Evolutionary conservation across 2,797 vertebrate species (phyloP), one percentile per base, ranked within the genome.

Genomic region (Microcaecilia unicolor): DNA sequence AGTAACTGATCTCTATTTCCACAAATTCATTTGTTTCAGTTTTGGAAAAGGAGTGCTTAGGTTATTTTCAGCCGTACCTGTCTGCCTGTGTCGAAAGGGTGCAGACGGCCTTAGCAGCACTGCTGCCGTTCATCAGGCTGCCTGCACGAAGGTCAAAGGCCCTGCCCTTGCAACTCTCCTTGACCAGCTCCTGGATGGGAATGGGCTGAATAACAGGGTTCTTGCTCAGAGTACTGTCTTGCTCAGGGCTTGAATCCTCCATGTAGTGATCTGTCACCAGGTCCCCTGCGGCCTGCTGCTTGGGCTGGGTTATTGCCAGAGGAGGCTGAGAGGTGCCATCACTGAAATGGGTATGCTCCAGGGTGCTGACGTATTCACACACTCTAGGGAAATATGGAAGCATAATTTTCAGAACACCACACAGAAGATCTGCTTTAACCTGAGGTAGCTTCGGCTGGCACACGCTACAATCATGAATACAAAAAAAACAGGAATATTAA

Each of bases 341-440:
- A 0, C 92, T 88, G 84, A 98, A 98, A 75, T 98, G 94, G 4
- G 60, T 88, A 70, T 97, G 95, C 55, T 98, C 95, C 71, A 98
- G 40, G 0, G 89, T 93, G 52, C 91, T 90, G 64, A 98, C 86
- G 27, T 94, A 98, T 58, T 98, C 93, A 0, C 89, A 93, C 22
- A 98, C 94, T 62, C 95, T 98, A 58, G 51, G 51, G 8, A 0
- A n/a, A n/a, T n/a, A n/a, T 4, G 24, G 24, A 4, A 24, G 10
- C 24, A 10, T 10, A 10, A 25, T 25, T 10, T 10, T 13, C 10
- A 10, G n/a, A 25, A 10, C 13, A 25, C n/a, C 10, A 10, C 24
- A 13, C 25, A 10, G n/a, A 10, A 25, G 10, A n/a, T n/a, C n/a
- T 10, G 10, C 13, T n/a, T n/a, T n/a, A n/a, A n/a, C n/a, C n/a